Evolutionary conservation across 2,797 vertebrate genomes (phyloP).

Genomic region (Pseudochirops cupreus): DNA sequence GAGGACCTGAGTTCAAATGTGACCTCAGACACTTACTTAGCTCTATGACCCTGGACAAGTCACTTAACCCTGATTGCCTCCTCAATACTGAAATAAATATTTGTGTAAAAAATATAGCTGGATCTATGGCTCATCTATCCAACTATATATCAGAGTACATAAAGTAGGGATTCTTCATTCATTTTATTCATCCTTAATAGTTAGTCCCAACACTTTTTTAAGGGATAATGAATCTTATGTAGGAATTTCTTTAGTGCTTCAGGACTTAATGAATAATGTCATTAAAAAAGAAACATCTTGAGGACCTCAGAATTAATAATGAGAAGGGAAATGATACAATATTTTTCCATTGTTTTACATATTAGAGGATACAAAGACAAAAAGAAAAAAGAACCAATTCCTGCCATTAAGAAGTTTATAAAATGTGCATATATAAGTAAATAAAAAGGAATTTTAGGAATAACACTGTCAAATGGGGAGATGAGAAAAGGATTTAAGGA

Average conservation of each 20-base stretch:
- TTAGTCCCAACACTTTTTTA: background rate
- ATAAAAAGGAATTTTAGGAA: background rate
- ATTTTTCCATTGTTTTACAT: background rate
- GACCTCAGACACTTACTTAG: too few relatives aligned
- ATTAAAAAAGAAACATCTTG: background rate
- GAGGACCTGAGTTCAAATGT: too few relatives aligned
- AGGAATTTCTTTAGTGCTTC: background rate
- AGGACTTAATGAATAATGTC: background rate
- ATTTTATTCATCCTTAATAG: background rate
- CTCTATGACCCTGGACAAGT: too few relatives aligned
- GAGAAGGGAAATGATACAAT: background rate
- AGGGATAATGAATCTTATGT: background rate
- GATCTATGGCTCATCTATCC: background rate
- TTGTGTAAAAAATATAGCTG: fast-evolving
- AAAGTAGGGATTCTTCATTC: background rate
- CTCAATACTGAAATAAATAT: background rate
- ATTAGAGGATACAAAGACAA: too few relatives aligned
- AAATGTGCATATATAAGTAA: background rate
- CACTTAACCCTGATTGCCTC: background rate
- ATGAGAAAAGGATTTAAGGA: background rate
- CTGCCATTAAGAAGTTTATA: background rate
- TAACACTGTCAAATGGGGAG: background rate
- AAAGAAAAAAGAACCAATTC: too few relatives aligned
- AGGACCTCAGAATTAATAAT: background rate
- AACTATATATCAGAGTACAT: background rate